Evolutionary conservation across 2,797 vertebrate species (phyloP).

Genomic region (Pampus argenteus): DNA sequence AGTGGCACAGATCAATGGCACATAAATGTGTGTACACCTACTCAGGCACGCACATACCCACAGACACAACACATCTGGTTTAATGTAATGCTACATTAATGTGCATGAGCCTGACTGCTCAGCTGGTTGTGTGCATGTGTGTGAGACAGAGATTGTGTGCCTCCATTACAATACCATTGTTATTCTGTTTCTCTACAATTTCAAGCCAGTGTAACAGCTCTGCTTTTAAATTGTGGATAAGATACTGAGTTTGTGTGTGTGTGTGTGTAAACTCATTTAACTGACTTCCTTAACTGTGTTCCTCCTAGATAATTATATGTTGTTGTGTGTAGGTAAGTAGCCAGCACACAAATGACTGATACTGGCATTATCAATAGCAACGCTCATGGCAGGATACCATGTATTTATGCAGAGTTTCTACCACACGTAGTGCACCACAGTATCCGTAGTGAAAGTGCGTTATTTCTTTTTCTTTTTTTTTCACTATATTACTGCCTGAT

Average conservation of each 20-base stretch:
- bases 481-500: background rate
- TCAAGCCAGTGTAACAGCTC: conserved; percentile 41
- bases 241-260: conserved; percentile 1
- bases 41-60: conserved; percentile 62
- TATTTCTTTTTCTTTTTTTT: background rate
- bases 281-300: conserved; percentile 18
- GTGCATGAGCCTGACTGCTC: conserved; percentile 62
- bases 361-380: conserved; percentile 3
- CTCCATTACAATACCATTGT: conserved; percentile 44
- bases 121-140: conserved; percentile 46
- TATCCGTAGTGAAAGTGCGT: background rate
- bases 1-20: conserved; percentile 68
- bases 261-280: conserved; percentile 6
- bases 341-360: background rate
- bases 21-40: conserved; percentile 61
- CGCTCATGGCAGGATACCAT: background rate
- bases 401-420: conserved; percentile 7
- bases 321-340: background rate
- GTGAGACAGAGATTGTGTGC: conserved; percentile 30
- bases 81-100: conserved; percentile 62
- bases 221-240: conserved; percentile 44
- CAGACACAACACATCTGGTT: conserved; percentile 65
- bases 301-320: conserved; percentile 9
- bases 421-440: background rate
- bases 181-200: conserved; percentile 45